A percentile compares a stretch with the other conserved stretches of the same genome.
phyloP scores from a whole-genome alignment of 2,113 vertebrate genomes.

The Psittacula cyanocephala region DNA sequence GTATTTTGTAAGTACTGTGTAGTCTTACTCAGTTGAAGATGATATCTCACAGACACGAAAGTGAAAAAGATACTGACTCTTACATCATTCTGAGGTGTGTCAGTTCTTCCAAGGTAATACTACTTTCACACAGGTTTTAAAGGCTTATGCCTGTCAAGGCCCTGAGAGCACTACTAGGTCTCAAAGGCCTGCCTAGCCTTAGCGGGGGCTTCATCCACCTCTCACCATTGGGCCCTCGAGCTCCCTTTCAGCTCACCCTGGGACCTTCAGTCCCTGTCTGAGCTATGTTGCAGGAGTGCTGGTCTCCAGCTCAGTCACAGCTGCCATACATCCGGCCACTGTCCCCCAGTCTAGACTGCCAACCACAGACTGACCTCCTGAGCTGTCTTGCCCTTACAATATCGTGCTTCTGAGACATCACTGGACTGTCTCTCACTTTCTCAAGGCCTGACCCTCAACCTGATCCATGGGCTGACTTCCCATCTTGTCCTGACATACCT shows the following conservation, averaged over 20 bases:
- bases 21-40: neutral
- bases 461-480: neutral
- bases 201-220: neutral
- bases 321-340: neutral
- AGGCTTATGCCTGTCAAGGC: neutral
- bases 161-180: neutral
- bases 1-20: neutral
- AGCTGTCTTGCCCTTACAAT: neutral
- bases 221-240: neutral
- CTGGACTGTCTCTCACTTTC: neutral
- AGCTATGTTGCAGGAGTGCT: fast-evolving
- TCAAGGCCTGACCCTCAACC: neutral
- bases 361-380: neutral
- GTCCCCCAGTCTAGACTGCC: fast-evolving
- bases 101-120: neutral
- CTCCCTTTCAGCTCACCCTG: neutral
- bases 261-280: too few species aligned
- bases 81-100: neutral
- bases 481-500: neutral
- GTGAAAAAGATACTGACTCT: neutral
- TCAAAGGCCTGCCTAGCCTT: neutral
- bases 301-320: neutral
- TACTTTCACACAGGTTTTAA: neutral
- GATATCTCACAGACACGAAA: neutral
- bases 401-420: neutral